Evolutionary conservation across 1,140 invertebrate genomes (phyloP), one percentile per base, ranked within the genome.

Genomic region (Asbolus verrucosus): DNA sequence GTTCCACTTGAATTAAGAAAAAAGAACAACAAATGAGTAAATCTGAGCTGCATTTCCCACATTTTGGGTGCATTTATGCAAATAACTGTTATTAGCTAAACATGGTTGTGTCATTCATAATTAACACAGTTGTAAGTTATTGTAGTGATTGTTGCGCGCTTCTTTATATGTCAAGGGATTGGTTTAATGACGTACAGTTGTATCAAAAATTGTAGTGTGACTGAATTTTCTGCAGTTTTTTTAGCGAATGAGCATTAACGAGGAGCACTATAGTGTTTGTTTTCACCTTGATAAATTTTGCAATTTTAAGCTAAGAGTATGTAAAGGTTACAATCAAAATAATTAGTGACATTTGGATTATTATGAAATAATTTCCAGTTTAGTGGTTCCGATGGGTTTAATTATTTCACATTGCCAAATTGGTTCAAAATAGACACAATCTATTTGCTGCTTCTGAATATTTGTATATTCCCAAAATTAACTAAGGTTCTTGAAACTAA

Each of bases 81-180:
- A 36, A 36, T 36, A 36, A 36, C 5, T 6, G 33, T 36, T 6
- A 36, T 36, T 36, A 36, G 6, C 9, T 30, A 30, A 30, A 4
- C 6, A 36, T 21, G 15, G 21, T 46, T 46, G 41, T 46, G 41
- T 19, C 15, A 46, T 14, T 46, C 9, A 6, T 46, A 46, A 46
- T 46, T 46, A 46, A 11, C 41, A 8, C 41, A 8, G 15, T 41
- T 41, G 15, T 16, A 46, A 2, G 41, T 46, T 46, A 46, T 21
- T 19, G 19, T 16, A 46, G 41, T 46, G 41, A 46, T 46, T 46
- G 41, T 21, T n/a, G n/a, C n/a, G n/a, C n/a, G n/a, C 33, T 4
- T 36, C 33, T 36, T 36, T 36, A 36, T 36, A 21, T 46, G 41
- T 46, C 41, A 46, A 46, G 41, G 41, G 41, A 46, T 46, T 21